Base-by-base conservation (phyloP, 2,113 vertebrate genomes). In the Eulacestoma nigropectus region DNA sequence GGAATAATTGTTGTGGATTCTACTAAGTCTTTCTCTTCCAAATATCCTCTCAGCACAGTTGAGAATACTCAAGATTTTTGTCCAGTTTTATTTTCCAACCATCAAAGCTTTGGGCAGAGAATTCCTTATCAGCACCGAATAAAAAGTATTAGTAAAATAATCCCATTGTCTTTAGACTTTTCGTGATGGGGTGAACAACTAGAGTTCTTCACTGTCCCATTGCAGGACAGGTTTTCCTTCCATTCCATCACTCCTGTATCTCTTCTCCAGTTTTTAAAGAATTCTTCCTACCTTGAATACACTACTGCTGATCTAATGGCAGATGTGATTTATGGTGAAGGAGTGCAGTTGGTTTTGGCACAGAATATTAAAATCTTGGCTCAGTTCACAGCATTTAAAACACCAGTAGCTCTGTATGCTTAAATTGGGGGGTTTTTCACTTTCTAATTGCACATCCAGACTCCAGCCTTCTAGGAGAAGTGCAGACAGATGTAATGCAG, bases 191-290 rank as follows among this genome's bases (percentile, higher is more conserved):
- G 32, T 23, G 59, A 86, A 57, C 0, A 1, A 59, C 6, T 23
- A 0, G 2, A 46, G 8, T 26, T 76, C 37, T 57, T 65, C 1
- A 0, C 32, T 63, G 37, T 52, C 76, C 25, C 5, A 4, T 29
- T 50, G 26, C 79, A 77, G 39, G 8, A 6, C 14, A 30, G 30
- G 7, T 72, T 92, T 72, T 35, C 49, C 8, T 68, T 63, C 49
- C 19, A n/a, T 70, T 55, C 46, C 13, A 4, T 52, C 25, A 10
- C 33, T 65, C 41, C 15, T 56, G 7, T 37, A 26, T 35, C 20
- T 60, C 11, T 37, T 65, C 9, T 50, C 46, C 7, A 57, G 1
- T 27, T 35, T 32, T 60, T 33, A 0, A 70, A 76, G 23, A 42
- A 7, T 41, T 44, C 14, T 55, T 82, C 27, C 5, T 15, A 22